phyloP scores from a whole-genome alignment of 2,113 vertebrate species.

The Eptesicus fuscus region DNA sequence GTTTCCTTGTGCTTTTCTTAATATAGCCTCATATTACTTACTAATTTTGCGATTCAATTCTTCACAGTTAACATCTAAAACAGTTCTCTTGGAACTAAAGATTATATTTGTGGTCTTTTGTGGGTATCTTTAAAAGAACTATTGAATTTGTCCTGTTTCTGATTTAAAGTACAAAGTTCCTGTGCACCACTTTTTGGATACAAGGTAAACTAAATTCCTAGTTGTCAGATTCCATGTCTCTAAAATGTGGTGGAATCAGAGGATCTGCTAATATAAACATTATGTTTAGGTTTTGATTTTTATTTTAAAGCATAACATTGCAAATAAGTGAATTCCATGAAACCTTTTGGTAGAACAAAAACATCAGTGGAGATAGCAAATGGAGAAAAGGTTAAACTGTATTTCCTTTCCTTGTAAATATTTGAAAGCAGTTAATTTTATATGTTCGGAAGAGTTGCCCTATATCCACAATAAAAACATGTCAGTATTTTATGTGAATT shows the following conservation, averaged over 20 bases:
- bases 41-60: neutral
- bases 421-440: constrained; percentile 82
- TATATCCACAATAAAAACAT: constrained; percentile 73
- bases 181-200: constrained; percentile 61
- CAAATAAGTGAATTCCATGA: constrained; percentile 28
- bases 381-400: constrained; percentile 71
- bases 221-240: constrained; percentile 72
- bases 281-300: constrained; percentile 56
- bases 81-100: neutral
- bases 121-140: constrained; percentile 29
- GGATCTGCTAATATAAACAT: constrained; percentile 72
- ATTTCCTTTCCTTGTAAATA: constrained; percentile 75
- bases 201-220: constrained; percentile 67
- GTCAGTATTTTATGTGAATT: constrained; percentile 81
- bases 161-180: constrained; percentile 68
- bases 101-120: neutral
- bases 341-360: constrained; percentile 55
- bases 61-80: neutral
- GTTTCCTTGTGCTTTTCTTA: neutral
- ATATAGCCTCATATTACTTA: neutral
- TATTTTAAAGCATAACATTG: constrained; percentile 34
- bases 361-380: constrained; percentile 49
- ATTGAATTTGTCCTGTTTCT: constrained; percentile 53
- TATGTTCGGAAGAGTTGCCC: constrained; percentile 70
- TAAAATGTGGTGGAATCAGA: constrained; percentile 67